Percentiles rank a stretch among this genome's conserved stretches.
phyloP scores from a whole-genome alignment of 2,888 invertebrate genomes.

The Plebejus argus region DNA sequence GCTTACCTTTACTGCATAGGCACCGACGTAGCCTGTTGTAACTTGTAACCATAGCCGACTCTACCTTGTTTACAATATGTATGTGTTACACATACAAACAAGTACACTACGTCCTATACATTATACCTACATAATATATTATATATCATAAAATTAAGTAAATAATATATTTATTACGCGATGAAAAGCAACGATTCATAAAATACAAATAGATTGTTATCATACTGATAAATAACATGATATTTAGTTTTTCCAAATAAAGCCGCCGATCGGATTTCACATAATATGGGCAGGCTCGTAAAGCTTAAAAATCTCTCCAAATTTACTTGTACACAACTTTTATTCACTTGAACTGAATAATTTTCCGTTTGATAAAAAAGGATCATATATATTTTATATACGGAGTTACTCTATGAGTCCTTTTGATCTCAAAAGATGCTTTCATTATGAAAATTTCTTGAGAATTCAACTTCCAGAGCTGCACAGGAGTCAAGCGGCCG shows the following conservation, averaged over 20 bases:
- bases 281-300: neutral
- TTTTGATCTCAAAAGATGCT: slow-evolving; percentile 30
- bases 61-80: neutral
- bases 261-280: neutral
- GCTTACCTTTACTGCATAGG: neutral
- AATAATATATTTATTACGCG: too few relatives aligned
- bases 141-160: too few relatives aligned
- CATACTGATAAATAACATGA: too few relatives aligned
- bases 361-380: slow-evolving; percentile 28
- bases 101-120: too few relatives aligned
- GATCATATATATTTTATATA: slow-evolving; percentile 26
- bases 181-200: too few relatives aligned
- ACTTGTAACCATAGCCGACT: neutral
- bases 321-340: neutral
- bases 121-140: too few relatives aligned
- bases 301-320: neutral
- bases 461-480: slow-evolving; percentile 31
- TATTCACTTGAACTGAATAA: slow-evolving; percentile 30
- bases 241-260: neutral
- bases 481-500: slow-evolving; percentile 24
- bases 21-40: neutral
- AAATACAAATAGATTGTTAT: too few relatives aligned
- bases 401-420: slow-evolving; percentile 23
- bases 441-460: slow-evolving; percentile 26
- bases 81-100: neutral